Conservation (phyloP, 2,113 vertebrate genomes). For the Syngnathoides biaculeatus region DNA sequence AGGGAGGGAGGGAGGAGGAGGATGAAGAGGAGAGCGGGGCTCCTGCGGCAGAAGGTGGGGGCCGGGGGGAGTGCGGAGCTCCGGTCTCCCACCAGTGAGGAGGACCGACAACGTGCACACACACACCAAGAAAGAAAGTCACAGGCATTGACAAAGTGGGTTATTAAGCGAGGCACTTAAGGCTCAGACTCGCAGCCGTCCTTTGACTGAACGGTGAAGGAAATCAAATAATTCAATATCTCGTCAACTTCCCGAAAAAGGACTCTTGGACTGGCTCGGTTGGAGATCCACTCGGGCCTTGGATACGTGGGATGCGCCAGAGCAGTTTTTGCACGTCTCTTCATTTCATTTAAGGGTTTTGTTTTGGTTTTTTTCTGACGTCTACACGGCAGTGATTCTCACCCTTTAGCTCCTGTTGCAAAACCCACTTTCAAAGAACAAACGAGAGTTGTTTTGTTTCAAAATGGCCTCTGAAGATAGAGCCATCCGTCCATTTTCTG, state of each 20-base stretch:
- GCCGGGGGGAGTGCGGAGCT: slow-evolving; percentile 6
- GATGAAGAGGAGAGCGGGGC: background rate
- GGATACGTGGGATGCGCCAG: slow-evolving; percentile 4
- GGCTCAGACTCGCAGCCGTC: slow-evolving; percentile 33
- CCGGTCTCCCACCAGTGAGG: slow-evolving; percentile 39
- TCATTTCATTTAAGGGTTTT: too few species aligned
- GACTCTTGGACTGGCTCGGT: slow-evolving; percentile 34
- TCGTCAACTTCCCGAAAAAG: slow-evolving; percentile 40
- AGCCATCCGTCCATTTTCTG: too few species aligned
- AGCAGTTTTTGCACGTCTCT: too few species aligned
- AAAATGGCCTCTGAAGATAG: too few species aligned
- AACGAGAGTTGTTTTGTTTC: too few species aligned
- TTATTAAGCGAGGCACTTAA: slow-evolving; percentile 20
- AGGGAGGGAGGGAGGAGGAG: slow-evolving; percentile 17
- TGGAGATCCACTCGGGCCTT: too few species aligned
- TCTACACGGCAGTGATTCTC: too few species aligned
- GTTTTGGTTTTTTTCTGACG: background rate
- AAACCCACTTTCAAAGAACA: too few species aligned
- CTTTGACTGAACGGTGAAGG: slow-evolving; percentile 24
- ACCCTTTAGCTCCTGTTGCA: too few species aligned
- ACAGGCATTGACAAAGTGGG: background rate
- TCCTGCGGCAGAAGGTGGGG: too few species aligned
- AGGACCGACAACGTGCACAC: slow-evolving; percentile 5
- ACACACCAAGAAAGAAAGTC: too few species aligned
- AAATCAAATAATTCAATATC: slow-evolving; percentile 51